A percentile compares a stretch with the other conserved stretches of the same genome.
phyloP scores from a whole-genome alignment of 2,797 vertebrate genomes.

The Heliangelus exortis region DNA sequence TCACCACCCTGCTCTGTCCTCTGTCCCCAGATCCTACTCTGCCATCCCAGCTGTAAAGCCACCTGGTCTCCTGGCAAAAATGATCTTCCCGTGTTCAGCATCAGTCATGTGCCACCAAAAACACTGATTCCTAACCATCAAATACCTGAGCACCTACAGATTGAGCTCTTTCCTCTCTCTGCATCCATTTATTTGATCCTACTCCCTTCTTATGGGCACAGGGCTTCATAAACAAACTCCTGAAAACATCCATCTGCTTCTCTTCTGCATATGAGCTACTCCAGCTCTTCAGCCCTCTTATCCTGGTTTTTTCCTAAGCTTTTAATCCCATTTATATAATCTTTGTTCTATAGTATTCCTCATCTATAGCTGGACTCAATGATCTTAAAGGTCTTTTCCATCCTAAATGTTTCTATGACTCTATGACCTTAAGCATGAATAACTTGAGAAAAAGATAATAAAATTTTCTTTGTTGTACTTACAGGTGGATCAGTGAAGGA shows the following conservation, averaged over 20 bases:
- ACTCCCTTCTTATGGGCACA: background rate
- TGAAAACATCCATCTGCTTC: background rate
- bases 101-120: background rate
- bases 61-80: background rate
- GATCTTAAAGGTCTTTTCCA: no score
- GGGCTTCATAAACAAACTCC: background rate
- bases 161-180: background rate
- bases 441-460: background rate
- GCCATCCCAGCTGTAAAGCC: rapidly evolving
- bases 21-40: rapidly evolving
- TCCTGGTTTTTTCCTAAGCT: background rate
- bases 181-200: background rate
- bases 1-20: background rate
- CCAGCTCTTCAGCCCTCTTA: background rate
- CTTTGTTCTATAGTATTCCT: background rate
- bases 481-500: background rate
- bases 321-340: background rate
- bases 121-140: rapidly evolving
- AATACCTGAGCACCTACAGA: rapidly evolving
- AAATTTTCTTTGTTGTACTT: background rate
- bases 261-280: background rate
- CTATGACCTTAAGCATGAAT: background rate
- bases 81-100: rapidly evolving
- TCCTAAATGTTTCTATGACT: no score
- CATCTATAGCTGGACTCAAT: background rate